A percentile compares a stretch with the other conserved stretches of the same genome.
These are phyloP conservation scores for Chitala chitala DNA, from an alignment of 2,113 vertebrate genomes.

Conservation along the genomic window DNA sequence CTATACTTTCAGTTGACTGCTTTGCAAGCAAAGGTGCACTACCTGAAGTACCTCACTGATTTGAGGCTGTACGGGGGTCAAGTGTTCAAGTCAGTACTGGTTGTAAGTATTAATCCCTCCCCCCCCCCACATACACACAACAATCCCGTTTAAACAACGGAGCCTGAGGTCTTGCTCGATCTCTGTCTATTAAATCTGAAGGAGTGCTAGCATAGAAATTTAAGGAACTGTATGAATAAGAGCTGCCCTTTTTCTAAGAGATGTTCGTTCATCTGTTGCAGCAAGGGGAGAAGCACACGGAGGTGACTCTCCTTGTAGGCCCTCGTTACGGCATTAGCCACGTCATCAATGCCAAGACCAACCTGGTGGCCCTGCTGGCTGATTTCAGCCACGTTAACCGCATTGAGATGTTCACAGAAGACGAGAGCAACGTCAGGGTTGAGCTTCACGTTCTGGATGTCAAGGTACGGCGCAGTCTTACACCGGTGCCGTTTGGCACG, in stretches of 20 bases:
- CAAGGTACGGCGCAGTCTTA: conserved; percentile 62
- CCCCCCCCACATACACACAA: background rate
- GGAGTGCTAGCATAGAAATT: too few relatives aligned
- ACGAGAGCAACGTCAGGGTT: conserved; percentile 81
- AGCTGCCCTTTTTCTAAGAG: background rate
- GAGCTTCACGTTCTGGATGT: conserved; percentile 95
- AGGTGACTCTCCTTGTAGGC: conserved; percentile 90
- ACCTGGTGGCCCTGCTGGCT: conserved; percentile 88
- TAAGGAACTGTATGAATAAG: too few relatives aligned
- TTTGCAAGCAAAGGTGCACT: conserved; percentile 95
- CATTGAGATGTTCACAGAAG: conserved; percentile 97
- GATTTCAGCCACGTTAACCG: conserved; percentile 97
- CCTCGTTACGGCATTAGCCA: conserved; percentile 95
- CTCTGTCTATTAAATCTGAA: background rate
- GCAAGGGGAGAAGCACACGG: conserved; percentile 94
- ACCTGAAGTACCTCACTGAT: conserved; percentile 96
- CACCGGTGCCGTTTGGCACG: background rate
- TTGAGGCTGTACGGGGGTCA: conserved; percentile 89
- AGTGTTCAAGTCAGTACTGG: conserved; percentile 86
- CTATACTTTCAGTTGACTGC: conserved; percentile 77
- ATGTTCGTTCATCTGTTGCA: conserved; percentile 52
- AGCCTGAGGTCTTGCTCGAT: background rate
- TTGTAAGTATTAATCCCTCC: conserved; percentile 67
- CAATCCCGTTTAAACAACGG: background rate
- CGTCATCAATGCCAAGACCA: conserved; percentile 96